phyloP scores from a whole-genome alignment of 2,113 vertebrate genomes.

The Balaenoptera acutorostrata region DNA sequence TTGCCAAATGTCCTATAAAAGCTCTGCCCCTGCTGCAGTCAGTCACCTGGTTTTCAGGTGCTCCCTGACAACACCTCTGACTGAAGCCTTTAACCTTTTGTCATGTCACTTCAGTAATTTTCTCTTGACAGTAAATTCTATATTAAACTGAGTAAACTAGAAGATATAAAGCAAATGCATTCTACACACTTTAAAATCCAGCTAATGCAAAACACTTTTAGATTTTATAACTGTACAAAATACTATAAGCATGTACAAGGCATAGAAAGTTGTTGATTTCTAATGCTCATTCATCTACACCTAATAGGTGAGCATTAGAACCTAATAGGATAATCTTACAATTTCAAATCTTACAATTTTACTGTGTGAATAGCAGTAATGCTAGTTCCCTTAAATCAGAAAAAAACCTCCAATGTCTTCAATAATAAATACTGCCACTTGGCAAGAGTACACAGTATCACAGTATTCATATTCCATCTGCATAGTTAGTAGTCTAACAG shows the following conservation, averaged over 20 bases:
- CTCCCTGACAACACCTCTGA: background rate
- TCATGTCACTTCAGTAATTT: background rate
- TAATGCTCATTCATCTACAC: background rate
- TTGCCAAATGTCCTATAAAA: background rate
- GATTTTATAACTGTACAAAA: background rate
- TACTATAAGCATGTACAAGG: background rate
- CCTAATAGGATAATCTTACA: background rate
- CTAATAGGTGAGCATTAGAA: background rate
- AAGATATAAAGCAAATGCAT: background rate
- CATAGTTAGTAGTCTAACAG: background rate
- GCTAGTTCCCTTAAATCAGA: background rate
- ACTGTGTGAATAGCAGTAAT: background rate
- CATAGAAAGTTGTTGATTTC: background rate
- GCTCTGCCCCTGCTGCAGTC: background rate
- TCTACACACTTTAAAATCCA: conserved; percentile 10
- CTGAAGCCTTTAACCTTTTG: background rate
- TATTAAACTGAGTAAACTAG: background rate
- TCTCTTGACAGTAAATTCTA: background rate
- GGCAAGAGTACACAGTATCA: background rate
- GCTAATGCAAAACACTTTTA: background rate
- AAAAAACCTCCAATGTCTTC: background rate
- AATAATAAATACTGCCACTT: background rate
- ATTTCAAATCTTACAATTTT: background rate
- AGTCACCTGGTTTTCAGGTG: background rate
- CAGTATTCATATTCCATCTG: background rate